Evolutionary conservation across 2,888 invertebrate species (phyloP), one percentile per base, ranked within the genome.

Genomic region (Pseudeuparius sepicola): DNA sequence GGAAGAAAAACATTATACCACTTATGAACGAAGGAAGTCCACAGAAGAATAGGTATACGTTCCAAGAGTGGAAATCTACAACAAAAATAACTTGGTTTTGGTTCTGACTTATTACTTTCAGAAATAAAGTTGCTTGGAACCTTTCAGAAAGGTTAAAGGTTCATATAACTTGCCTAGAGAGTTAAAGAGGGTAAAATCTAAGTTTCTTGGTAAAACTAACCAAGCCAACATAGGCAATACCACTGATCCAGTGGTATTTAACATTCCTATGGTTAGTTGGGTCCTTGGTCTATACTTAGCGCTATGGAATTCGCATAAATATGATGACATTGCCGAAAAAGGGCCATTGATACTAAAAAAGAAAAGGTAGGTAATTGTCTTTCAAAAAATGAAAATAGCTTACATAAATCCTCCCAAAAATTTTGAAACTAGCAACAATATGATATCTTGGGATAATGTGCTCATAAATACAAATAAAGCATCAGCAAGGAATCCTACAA

Each of bases 351-450:
- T 66, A 40, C 77, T 78, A 46, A 47, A 58, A 37, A 29, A 34
- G 26, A 30, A 6, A 31, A 25, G 11, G 11, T 30, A 12, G 12
- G 27, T 15, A 2, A 14, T 27, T 31, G n/a, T n/a, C n/a, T n/a
- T n/a, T n/a, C n/a, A n/a, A n/a, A n/a, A n/a, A n/a, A n/a, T n/a
- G n/a, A n/a, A n/a, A n/a, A n/a, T n/a, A n/a, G n/a, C 79, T 76
- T 56, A 85, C 85, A 82, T 66, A 43, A 84, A 71, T 2, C 86
- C 86, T 34, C 76, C 75, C 23, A 77, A 57, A 54, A 78, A 81
- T 56, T 82, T 78, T n/a, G 78, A 71, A n/a, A 73, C 55, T 32
- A 81, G 66, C 24, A 85, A 64, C 64, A 75, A 66, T 37, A 68
- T 62, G 51, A 76, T 79, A 49, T 68, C 75, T 49, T 78, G 78